Conservation (phyloP, 37 sponge, comb jelly and placozoan species). For the Hexactinellida sp. region DNA sequence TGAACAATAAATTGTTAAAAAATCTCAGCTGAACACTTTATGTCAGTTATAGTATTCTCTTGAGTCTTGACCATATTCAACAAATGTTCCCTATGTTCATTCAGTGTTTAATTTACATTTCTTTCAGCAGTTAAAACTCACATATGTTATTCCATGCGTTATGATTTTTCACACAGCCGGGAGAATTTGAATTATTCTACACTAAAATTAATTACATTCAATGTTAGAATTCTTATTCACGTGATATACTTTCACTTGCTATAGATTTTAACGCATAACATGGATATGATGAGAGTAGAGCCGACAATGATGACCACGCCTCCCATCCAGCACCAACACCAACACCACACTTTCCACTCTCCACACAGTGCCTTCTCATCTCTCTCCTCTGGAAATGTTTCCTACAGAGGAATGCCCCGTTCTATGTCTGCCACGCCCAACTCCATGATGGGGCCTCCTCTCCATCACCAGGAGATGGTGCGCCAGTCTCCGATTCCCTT, state of each 20-base stretch:
- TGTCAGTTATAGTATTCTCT: background rate
- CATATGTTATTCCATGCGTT: background rate
- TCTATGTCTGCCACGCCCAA: background rate
- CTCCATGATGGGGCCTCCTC: background rate
- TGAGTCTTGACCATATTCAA: background rate
- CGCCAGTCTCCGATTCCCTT: background rate
- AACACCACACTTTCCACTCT: background rate
- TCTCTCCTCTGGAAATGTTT: background rate
- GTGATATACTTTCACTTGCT: too few species aligned
- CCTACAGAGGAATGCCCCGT: background rate
- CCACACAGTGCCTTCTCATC: conserved; percentile 15
- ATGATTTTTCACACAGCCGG: background rate
- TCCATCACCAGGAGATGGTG: background rate
- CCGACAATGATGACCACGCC: background rate
- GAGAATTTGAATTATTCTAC: background rate
- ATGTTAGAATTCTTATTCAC: too few species aligned
- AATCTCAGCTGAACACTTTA: background rate
- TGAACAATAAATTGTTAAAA: background rate
- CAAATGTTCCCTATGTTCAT: too few species aligned
- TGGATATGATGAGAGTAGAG: conserved; percentile 4
- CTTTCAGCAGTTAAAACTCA: too few species aligned
- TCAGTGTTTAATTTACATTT: too few species aligned
- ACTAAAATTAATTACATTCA: background rate
- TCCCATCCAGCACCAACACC: background rate
- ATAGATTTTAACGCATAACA: background rate